A percentile compares a stretch with the other conserved stretches of the same genome.
Evolutionary conservation across 1,140 invertebrate genomes (phyloP).

Genomic region (Akabosia matsudoensis): DNA sequence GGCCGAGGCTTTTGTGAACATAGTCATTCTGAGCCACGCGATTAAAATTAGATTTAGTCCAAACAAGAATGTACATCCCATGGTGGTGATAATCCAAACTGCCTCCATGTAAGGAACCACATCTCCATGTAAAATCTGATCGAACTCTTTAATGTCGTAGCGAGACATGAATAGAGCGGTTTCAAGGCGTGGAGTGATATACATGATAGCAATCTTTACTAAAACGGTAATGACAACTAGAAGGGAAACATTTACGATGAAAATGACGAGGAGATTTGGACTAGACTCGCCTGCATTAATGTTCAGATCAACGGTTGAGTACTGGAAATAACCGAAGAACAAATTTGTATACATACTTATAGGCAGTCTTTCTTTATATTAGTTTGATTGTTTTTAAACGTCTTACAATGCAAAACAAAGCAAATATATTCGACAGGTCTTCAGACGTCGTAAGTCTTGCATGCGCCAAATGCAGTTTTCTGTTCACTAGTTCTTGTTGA

Average conservation of each 20-base stretch:
- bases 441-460: background rate
- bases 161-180: conserved; percentile 19
- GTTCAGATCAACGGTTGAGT: conserved; percentile 16
- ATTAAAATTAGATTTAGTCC: conserved; percentile 20
- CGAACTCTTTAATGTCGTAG: conserved; percentile 20
- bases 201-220: conserved; percentile 23
- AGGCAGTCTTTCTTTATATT: too few relatives aligned
- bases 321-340: conserved; percentile 10
- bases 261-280: conserved; percentile 17
- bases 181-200: conserved; percentile 22
- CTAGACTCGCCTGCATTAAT: conserved; percentile 25
- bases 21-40: conserved; percentile 18
- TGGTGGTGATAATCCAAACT: conserved; percentile 13
- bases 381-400: background rate
- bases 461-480: background rate
- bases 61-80: background rate
- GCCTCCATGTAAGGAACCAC: conserved; percentile 23
- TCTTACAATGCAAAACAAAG: background rate
- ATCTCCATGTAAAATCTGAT: conserved; percentile 15
- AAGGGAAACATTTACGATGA: conserved; percentile 10
- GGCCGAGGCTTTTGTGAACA: background rate
- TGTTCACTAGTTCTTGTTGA: background rate
- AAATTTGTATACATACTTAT: too few relatives aligned
- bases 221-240: conserved; percentile 19
- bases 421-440: background rate